phyloP scores from a whole-genome alignment of 2,113 vertebrate species.

The Melanerpes aurifrons region DNA sequence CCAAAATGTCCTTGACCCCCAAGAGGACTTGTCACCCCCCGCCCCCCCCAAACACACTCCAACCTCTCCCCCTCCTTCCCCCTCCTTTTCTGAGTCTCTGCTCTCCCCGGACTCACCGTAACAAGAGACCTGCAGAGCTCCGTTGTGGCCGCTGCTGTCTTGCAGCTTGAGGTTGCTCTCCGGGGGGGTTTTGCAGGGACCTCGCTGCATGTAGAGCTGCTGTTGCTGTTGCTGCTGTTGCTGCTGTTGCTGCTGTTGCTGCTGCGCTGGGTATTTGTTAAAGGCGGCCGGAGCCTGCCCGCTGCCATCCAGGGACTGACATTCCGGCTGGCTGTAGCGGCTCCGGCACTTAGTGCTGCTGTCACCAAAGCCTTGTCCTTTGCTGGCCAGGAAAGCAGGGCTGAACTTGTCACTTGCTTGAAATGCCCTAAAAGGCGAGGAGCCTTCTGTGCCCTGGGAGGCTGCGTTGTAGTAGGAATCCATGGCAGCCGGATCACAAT shows the following conservation, averaged over 20 bases:
- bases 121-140: slow-evolving; percentile 85
- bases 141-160: slow-evolving; percentile 85
- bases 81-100: background rate
- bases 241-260: slow-evolving; percentile 18
- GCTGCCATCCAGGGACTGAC: slow-evolving; percentile 85
- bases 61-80: background rate
- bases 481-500: slow-evolving; percentile 96
- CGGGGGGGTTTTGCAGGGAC: slow-evolving; percentile 90
- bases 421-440: slow-evolving; percentile 94
- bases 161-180: slow-evolving; percentile 88
- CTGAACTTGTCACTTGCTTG: slow-evolving; percentile 92
- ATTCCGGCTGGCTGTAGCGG: slow-evolving; percentile 88
- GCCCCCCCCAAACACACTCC: too few relatives aligned
- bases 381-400: slow-evolving; percentile 91
- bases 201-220: slow-evolving; percentile 91
- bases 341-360: slow-evolving; percentile 81
- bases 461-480: slow-evolving; percentile 96
- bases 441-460: slow-evolving; percentile 89
- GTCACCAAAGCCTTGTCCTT: slow-evolving; percentile 94
- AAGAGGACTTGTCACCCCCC: background rate
- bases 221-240: slow-evolving; percentile 58
- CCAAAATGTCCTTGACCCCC: background rate
- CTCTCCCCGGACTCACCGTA: slow-evolving; percentile 86
- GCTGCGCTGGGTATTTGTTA: slow-evolving; percentile 85
- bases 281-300: slow-evolving; percentile 83